A percentile compares a stretch with the other conserved stretches of the same genome.
phyloP scores from a whole-genome alignment of 2,797 vertebrate species.

The Enteromius argenteus region DNA sequence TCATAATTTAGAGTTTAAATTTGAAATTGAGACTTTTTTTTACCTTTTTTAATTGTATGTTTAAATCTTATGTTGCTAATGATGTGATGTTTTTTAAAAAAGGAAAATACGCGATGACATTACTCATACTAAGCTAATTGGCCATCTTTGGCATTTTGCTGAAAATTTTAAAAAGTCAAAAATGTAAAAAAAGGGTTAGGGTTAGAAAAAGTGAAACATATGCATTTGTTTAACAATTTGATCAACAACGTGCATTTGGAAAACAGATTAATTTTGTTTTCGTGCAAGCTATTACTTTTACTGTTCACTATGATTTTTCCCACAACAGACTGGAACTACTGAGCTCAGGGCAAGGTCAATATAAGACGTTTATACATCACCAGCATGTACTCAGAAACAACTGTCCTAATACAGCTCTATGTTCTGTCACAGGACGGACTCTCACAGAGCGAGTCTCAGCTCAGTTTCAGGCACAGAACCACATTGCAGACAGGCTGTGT shows the following conservation, averaged over 20 bases:
- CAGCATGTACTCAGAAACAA: neutral
- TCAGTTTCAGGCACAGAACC: slow-evolving; percentile 16
- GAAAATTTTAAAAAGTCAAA: neutral
- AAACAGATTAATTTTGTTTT: neutral
- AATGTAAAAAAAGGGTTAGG: neutral
- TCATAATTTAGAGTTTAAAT: neutral
- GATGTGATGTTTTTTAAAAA: neutral
- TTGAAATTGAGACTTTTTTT: neutral
- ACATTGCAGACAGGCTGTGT: slow-evolving; percentile 9
- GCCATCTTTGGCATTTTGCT: neutral
- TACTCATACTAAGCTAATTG: neutral
- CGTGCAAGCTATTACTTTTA: neutral
- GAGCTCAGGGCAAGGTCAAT: neutral
- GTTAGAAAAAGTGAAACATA: neutral
- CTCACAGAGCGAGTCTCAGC: neutral
- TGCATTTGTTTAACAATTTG: neutral
- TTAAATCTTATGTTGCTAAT: neutral
- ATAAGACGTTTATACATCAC: neutral
- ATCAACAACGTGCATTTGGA: neutral
- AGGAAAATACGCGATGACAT: neutral
- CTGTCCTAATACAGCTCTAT: neutral
- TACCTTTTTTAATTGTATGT: neutral
- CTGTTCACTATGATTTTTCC: neutral
- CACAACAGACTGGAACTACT: neutral
- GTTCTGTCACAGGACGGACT: neutral